These are phyloP conservation scores for Tribolium freemani DNA, from an alignment of 2,888 invertebrate species.

Conservation along the genomic window DNA sequence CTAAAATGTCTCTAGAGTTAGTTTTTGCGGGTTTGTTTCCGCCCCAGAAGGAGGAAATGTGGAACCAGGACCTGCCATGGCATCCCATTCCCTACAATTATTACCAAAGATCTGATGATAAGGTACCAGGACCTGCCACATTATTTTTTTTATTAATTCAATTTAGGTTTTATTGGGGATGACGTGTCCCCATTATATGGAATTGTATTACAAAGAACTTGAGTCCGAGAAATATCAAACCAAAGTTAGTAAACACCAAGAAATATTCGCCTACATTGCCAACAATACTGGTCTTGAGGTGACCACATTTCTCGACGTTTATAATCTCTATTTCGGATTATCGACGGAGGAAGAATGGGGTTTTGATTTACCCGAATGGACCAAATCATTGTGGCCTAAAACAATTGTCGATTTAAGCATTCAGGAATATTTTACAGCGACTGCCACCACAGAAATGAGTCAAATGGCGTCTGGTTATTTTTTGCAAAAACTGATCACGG, in stretches of 20 bases:
- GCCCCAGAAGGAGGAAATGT: constrained; percentile 71
- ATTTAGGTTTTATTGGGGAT: constrained; percentile 49
- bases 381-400: constrained; percentile 60
- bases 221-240: background rate
- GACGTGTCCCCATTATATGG: constrained; percentile 51
- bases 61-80: constrained; percentile 75
- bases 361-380: constrained; percentile 66
- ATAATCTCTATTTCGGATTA: constrained; percentile 74
- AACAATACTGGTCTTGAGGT: constrained; percentile 70
- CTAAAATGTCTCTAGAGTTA: constrained; percentile 79
- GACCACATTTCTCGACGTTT: constrained; percentile 71
- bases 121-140: constrained; percentile 32
- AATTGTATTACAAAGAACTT: constrained; percentile 44
- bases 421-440: constrained; percentile 63
- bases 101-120: constrained; percentile 65
- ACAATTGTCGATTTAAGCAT: constrained; percentile 60
- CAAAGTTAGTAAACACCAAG: constrained; percentile 66
- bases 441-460: constrained; percentile 57
- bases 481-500: constrained; percentile 51
- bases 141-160: background rate
- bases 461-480: constrained; percentile 43
- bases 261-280: constrained; percentile 69
- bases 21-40: constrained; percentile 79
- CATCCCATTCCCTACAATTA: constrained; percentile 82
- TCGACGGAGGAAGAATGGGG: constrained; percentile 70